Evolutionary conservation across 2,888 invertebrate species (phyloP), one percentile per base, ranked within the genome.

Genomic region (Bombylius major): DNA sequence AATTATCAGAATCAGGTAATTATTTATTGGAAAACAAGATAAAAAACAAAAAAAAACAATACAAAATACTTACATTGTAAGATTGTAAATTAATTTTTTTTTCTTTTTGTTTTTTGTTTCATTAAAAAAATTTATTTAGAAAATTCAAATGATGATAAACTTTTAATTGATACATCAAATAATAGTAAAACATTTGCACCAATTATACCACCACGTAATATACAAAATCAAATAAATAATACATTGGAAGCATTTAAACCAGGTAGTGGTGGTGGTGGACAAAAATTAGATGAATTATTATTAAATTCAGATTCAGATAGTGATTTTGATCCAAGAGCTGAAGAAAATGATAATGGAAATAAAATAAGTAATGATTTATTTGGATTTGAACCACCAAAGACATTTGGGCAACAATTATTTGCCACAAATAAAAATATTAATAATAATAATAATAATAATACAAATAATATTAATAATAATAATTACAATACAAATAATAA

Each of bases 321-420:
- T 61, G 87, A 90, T 73, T 94, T 94, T 69, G 89, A 94, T 77
- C 93, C 94, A 0, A 81, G 93, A 60, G 91, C 91, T 31, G 86
- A 81, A 64, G 91, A 91, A 70, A 82, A 62, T 57, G 69, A 65
- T 69, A 77, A 67, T 70, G 73, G 59, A 65, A 64, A 66, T 59
- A 64, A 66, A 55, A 59, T 64, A 53, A 69, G 69, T 61, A 72
- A 72, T 59, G 73, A 73, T 65, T 63, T 75, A 51, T 75, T 75
- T 59, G 75, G 75, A 46, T 75, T 75, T 57, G 75, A 75, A 60
- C 72, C 75, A 42, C 62, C 70, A 32, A 73, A 75, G 57, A 72
- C 65, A 59, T 75, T 63, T 68, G 76, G 68, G 53, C 75, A 69
- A 68, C 73, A 70, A 60, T 69, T 78, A 57, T 79, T 79, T 59